Evolutionary conservation across 2,888 invertebrate genomes (phyloP).

Genomic region (Pollenia angustigena): DNA sequence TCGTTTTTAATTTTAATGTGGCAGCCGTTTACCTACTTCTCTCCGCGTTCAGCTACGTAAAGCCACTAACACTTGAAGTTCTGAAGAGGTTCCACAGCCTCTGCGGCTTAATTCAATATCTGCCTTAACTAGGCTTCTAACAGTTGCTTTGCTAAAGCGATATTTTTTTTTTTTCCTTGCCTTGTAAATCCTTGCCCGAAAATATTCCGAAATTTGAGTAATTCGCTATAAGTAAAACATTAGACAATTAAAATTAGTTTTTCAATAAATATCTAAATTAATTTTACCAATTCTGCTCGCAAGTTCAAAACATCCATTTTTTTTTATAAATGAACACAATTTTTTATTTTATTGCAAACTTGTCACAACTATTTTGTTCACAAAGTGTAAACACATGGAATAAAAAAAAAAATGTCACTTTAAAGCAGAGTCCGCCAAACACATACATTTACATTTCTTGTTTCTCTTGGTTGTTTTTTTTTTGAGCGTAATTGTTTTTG

Average conservation of each 20-base stretch:
- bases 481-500: too few relatives aligned
- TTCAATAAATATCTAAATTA: neutral
- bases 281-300: constrained; percentile 9
- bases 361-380: too few relatives aligned
- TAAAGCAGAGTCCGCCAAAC: too few relatives aligned
- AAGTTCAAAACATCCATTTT: too few relatives aligned
- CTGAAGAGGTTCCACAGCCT: neutral
- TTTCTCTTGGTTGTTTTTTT: too few relatives aligned
- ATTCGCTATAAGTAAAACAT: constrained; percentile 6
- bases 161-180: too few relatives aligned
- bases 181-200: too few relatives aligned
- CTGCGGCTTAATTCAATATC: neutral
- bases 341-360: too few relatives aligned
- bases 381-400: too few relatives aligned
- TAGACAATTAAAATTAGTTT: neutral
- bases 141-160: constrained; percentile 12
- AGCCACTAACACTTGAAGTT: constrained; percentile 19
- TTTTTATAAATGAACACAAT: too few relatives aligned
- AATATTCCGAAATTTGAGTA: neutral
- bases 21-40: constrained; percentile 17
- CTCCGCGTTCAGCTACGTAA: constrained; percentile 26
- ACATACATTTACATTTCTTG: too few relatives aligned
- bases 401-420: too few relatives aligned
- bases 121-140: constrained; percentile 3
- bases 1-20: constrained; percentile 39